phyloP scores from a whole-genome alignment of 2,797 vertebrate species.

The Lutjanus argentimaculatus region DNA sequence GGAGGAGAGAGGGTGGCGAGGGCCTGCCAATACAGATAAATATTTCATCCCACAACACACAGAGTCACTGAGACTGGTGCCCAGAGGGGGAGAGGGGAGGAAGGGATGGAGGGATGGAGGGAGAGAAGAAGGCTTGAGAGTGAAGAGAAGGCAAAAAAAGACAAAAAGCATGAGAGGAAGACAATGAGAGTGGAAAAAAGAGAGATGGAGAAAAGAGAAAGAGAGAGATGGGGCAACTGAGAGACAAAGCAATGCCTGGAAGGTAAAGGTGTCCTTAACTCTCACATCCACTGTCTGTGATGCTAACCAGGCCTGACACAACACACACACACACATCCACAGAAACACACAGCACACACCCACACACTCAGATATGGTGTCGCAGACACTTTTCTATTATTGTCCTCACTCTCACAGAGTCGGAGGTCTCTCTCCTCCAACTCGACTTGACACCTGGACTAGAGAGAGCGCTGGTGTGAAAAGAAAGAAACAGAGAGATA shows the following conservation, averaged over 20 bases:
- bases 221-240: conserved; percentile 60
- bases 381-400: conserved; percentile 65
- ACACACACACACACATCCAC: conserved; percentile 50
- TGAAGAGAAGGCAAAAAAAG: conserved; percentile 38
- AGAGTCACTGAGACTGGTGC: conserved; percentile 76
- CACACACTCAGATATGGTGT: conserved; percentile 62
- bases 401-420: conserved; percentile 33
- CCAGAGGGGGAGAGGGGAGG: conserved; percentile 59
- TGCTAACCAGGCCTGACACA: conserved; percentile 73
- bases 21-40: conserved; percentile 84
- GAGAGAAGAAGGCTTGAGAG: conserved; percentile 24
- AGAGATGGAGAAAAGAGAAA: conserved; percentile 5
- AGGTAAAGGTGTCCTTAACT: conserved; percentile 85
- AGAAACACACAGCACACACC: conserved; percentile 18
- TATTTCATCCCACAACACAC: conserved; percentile 78
- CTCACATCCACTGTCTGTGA: conserved; percentile 71
- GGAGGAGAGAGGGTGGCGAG: conserved; percentile 40
- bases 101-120: conserved; percentile 12
- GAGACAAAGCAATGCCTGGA: conserved; percentile 77
- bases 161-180: conserved; percentile 39
- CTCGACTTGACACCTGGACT: conserved; percentile 51
- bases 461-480: conserved; percentile 52
- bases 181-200: conserved; percentile 5
- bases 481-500: conserved; percentile 6
- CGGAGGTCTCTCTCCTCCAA: conserved; percentile 47